Evolutionary conservation across 2,888 invertebrate species (phyloP), one percentile per base, ranked within the genome.

Genomic region (Unio delphinus): DNA sequence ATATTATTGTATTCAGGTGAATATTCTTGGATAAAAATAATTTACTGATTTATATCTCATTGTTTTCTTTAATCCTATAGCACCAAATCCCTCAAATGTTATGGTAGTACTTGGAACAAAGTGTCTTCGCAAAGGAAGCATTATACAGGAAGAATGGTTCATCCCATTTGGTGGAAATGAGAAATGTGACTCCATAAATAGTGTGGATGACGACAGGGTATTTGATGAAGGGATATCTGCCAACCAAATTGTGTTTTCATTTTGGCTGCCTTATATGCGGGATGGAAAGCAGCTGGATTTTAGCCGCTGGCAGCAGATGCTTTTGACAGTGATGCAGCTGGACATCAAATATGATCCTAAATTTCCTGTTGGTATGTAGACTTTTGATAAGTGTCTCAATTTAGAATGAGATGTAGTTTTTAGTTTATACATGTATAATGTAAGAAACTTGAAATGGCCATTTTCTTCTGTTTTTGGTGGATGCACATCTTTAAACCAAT

Each of bases 301-400:
- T 91, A 96, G 97, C 0, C 93, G 98, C 78, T 99, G 98, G 98
- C 98, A 99, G 90, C 98, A 99, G 90, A 97, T 96, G 91, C 92
- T 99, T 72, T 95, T 99, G 69, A 97, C 97, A 4, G 94, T 99
- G 28, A 91, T 99, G 30, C 94, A 95, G 89, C 91, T 97, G 55
- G 96, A 98, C 78, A 93, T 98, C 72, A 92, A 93, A 54, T 89
- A 89, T 81, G 80, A 81, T 67, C 65, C 76, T 15, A 70, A 84
- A 26, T 75, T 81, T 28, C 79, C 78, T 59, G 72, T 82, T 23
- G 82, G 88, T 88, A 78, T 45, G 45, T 15, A 45, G 15, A 45
- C 45, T 45, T 45, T 45, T 15, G 45, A 45, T 45, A 45, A 45
- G 45, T 11, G 45, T 45, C 45, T 45, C 15, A 45, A 15, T 11